These are phyloP conservation scores for Ariolimax columbianus DNA, from an alignment of 2,888 invertebrate species.

Conservation along the genomic window DNA sequence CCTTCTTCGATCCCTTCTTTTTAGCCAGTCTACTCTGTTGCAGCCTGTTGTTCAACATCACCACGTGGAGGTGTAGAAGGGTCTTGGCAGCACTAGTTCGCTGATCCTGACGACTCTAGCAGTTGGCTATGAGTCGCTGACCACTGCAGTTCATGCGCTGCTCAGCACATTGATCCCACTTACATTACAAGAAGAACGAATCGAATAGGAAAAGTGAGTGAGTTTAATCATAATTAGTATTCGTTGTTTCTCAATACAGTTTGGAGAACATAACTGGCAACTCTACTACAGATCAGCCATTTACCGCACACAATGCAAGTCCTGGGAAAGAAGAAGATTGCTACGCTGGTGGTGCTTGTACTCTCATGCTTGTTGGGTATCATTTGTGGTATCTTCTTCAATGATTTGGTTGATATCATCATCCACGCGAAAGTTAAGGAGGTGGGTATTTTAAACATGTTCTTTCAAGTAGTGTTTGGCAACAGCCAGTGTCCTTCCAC, in stretches of 20 bases:
- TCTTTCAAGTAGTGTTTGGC: neutral
- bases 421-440: neutral
- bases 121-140: no score
- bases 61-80: no score
- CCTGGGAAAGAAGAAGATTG: neutral
- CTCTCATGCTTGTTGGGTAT: neutral
- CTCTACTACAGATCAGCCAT: neutral
- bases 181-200: no score
- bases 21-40: no score
- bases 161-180: no score
- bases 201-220: no score
- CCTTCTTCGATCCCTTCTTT: no score
- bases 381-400: neutral
- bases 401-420: neutral
- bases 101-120: no score
- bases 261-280: neutral
- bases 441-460: neutral
- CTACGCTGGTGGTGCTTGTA: neutral
- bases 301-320: neutral
- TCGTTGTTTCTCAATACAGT: neutral
- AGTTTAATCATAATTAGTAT: neutral
- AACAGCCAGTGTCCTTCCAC: no score
- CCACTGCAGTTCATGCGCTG: no score
- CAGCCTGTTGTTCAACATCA: no score
- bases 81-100: no score